Evolutionary conservation across 2,888 invertebrate genomes (phyloP), one percentile per base, ranked within the genome.

Genomic region (Terebella lapidaria): DNA sequence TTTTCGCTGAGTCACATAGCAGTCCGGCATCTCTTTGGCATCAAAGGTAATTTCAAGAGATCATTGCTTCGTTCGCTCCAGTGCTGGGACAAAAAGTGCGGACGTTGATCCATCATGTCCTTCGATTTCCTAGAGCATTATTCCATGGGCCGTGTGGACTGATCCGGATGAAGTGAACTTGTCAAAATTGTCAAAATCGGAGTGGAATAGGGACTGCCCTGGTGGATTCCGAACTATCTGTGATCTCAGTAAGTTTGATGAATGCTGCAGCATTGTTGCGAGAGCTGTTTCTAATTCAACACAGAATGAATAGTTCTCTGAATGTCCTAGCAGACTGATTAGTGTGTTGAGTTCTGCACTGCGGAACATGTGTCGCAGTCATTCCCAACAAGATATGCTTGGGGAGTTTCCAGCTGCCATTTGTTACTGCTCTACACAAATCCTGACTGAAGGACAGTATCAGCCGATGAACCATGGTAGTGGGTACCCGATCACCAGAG

Each of bases 131-230:
- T 71, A 67, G 51, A 70, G 22, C 70, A 70, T 69, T n/a, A 69
- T 71, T 1, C 67, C 71, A 65, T 68, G 66, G 5, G 69, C 62
- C 27, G 61, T 69, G 42, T 70, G 67, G 18, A 70, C 52, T 28
- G 68, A 67, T 1, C 55, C 68, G 25, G 26, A 55, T 1, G 66
- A 64, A 22, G 57, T 26, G 35, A 66, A 51, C 58, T 65, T 60
- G 54, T 71, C 67, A 55, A 67, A 68, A 29, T 67, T 69, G 59
- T 68, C 68, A 60, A 69, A 71, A 25, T 70, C 67, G 15, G 66
- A 64, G 60, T 71, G 69, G 47, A 70, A 71, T 1, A 68, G 28
- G 15, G 66, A 61, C 15, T 58, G 53, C 2, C 35, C 58, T 28
- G 49, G 24, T 35, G 65, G 66, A 28, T 61, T 35, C 28, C 65